Evolutionary conservation across 2,888 invertebrate genomes (phyloP).

Genomic region (Geotrupes spiniger): DNA sequence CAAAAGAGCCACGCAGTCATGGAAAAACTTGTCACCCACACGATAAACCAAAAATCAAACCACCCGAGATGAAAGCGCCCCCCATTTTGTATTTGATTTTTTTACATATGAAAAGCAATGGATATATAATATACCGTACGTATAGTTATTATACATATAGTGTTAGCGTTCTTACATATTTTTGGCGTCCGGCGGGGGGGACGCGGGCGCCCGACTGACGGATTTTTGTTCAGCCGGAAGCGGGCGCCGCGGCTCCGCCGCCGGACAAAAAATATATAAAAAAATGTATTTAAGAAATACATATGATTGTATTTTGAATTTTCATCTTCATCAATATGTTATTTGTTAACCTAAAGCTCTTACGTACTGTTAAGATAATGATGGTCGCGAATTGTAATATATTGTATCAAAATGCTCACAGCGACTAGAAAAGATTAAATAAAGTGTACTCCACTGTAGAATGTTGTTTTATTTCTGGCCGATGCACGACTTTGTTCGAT

Average conservation of each 20-base stretch:
- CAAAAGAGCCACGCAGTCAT: not conserved
- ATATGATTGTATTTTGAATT: slow-evolving; percentile 47
- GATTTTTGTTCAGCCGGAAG: too few relatives aligned
- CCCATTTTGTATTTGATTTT: slow-evolving; percentile 6
- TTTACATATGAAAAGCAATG: slow-evolving; percentile 2
- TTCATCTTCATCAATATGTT: slow-evolving; percentile 52
- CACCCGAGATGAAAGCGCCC: not conserved
- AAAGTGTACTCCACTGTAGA: slow-evolving; percentile 48
- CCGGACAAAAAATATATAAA: too few relatives aligned
- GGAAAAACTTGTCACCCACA: too few relatives aligned
- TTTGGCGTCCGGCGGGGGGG: too few relatives aligned
- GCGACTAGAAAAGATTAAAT: slow-evolving; percentile 49
- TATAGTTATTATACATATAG: too few relatives aligned
- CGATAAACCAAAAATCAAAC: too few relatives aligned
- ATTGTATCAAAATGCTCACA: slow-evolving; percentile 53
- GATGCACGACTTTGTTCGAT: too few relatives aligned
- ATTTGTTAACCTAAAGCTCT: slow-evolving; percentile 53
- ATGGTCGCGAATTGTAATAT: slow-evolving; percentile 52
- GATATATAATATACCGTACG: too few relatives aligned
- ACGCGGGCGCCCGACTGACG: too few relatives aligned
- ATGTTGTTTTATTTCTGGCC: slow-evolving; percentile 12
- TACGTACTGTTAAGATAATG: slow-evolving; percentile 53
- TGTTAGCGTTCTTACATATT: too few relatives aligned
- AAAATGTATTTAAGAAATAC: slow-evolving; percentile 30
- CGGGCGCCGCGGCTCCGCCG: too few relatives aligned